Conservation (phyloP, 2,797 vertebrate genomes). For the Gastrophryne carolinensis region DNA sequence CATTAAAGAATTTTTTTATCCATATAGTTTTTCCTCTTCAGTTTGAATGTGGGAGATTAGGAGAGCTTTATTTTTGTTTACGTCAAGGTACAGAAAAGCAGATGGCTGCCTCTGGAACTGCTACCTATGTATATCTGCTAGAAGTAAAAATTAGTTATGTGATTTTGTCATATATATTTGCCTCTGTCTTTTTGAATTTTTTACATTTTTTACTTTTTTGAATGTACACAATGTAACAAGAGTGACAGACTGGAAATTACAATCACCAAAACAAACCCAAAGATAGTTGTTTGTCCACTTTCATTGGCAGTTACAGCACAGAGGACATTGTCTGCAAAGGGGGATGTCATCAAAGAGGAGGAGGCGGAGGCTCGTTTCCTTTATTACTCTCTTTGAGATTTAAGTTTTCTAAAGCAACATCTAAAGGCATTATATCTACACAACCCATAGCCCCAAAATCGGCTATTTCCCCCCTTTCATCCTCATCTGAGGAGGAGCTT, state of each 20-base stretch:
- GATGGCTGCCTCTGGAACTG: constrained; percentile 79
- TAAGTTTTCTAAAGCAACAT: constrained; percentile 98
- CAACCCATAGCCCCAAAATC: constrained; percentile 99
- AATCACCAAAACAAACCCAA: constrained; percentile 89
- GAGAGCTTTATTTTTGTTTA: constrained; percentile 75
- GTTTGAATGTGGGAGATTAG: constrained; percentile 95
- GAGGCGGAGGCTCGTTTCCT: constrained; percentile 95
- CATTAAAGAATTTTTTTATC: constrained; percentile 84
- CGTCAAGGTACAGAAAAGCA: constrained; percentile 86
- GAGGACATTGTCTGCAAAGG: constrained; percentile 96
- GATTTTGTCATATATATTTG: constrained; percentile 95
- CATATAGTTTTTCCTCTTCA: constrained; percentile 76
- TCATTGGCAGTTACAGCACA: constrained; percentile 99
- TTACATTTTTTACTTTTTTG: constrained; percentile 70
- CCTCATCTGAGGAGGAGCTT: constrained; percentile 97
- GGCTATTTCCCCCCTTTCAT: constrained; percentile 90
- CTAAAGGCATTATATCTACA: constrained; percentile 99
- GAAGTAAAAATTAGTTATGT: constrained; percentile 94
- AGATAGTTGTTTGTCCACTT: constrained; percentile 82
- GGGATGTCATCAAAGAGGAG: constrained; percentile 99
- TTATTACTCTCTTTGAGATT: constrained; percentile 94
- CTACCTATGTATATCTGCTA: constrained; percentile 91
- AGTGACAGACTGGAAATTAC: constrained; percentile 98
- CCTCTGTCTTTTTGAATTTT: constrained; percentile 71
- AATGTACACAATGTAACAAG: constrained; percentile 98